Evolutionary conservation across 2,888 invertebrate genomes (phyloP), one percentile per base, ranked within the genome.

Genomic region (Drosophila meridionalis): DNA sequence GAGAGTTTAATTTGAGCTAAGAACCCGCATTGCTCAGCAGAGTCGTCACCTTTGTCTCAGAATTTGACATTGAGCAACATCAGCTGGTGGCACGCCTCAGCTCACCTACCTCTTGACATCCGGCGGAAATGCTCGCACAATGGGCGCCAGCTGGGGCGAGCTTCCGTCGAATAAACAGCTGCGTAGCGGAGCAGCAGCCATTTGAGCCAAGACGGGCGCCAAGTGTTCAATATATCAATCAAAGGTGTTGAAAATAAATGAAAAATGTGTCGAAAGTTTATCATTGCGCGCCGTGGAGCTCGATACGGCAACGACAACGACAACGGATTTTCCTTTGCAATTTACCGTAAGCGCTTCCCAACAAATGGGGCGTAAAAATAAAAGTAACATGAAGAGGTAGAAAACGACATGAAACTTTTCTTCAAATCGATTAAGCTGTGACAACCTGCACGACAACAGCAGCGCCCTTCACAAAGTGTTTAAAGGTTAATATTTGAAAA

Each of bases 211-310:
- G 76, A 88, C 78, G 76, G 58, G 86, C 77, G 81, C 81, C 85
- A 87, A 87, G 81, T 87, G 83, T 87, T 90, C 89, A 87, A 90
- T 90, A 89, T 89, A 90, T 90, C 90, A 90, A 90, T 91, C 91
- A 90, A 91, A 90, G 90, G 90, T 90, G 90, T 87, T 90, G 87
- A 86, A 91, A 90, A 89, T 90, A 90, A 91, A 91, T 91, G 91
- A 89, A 91, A 90, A 90, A 90, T 86, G 90, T 91, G 90, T 90
- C 90, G 87, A 91, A 90, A 91, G 91, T 87, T 90, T 91, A 86
- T 90, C 91, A 90, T 84, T 80, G 76, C 70, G 42, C 66, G 73
- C 59, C 43, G 71, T 32, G 66, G 61, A 55, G 62, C 42, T 43
- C 38, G 50, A 14, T 34, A 47, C 47, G 40, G 36, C 36, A 20